A percentile compares a stretch with the other conserved stretches of the same genome.
Conservation (phyloP, 2,888 invertebrate genomes). For the Drosophila rubida region DNA sequence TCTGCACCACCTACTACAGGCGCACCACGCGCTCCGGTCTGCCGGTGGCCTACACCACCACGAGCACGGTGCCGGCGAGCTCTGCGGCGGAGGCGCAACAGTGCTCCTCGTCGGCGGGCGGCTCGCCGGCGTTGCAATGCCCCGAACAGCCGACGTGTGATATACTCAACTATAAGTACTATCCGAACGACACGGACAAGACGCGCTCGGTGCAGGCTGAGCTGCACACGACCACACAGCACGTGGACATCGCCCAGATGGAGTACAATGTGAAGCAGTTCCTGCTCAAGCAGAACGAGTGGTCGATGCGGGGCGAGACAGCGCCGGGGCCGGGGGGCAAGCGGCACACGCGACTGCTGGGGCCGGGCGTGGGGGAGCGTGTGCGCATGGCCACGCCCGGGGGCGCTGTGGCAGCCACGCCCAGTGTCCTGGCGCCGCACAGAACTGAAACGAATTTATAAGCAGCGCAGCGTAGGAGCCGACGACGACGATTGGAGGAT, state of each 20-base stretch:
- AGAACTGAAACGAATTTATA: conserved; percentile 85
- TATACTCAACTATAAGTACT: conserved; percentile 83
- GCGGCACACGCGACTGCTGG: conserved; percentile 74
- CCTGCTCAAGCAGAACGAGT: conserved; percentile 87
- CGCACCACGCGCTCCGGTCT: conserved; percentile 80
- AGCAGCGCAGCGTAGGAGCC: conserved; percentile 29
- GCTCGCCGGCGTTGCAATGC: conserved; percentile 67
- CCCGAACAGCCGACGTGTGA: conserved; percentile 83
- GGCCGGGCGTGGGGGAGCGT: conserved; percentile 79
- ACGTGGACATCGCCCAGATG: conserved; percentile 89
- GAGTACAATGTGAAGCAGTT: conserved; percentile 92
- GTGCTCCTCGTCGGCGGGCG: conserved; percentile 49
- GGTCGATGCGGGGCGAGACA: conserved; percentile 82
- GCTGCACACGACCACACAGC: conserved; percentile 81
- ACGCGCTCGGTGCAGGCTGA: conserved; percentile 81
- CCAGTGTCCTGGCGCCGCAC: conserved; percentile 75
- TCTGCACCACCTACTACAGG: conserved; percentile 79
- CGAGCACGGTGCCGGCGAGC: conserved; percentile 9
- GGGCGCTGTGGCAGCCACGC: conserved; percentile 54
- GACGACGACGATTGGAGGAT: neutral
- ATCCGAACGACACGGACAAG: conserved; percentile 82
- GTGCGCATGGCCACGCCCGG: conserved; percentile 68
- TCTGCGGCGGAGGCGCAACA: neutral
- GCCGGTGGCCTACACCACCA: conserved; percentile 78
- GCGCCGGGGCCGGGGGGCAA: conserved; percentile 29